These are phyloP conservation scores for Aleiodes sp. DNA, from an alignment of 1,140 invertebrate genomes.

Conservation along the genomic window DNA sequence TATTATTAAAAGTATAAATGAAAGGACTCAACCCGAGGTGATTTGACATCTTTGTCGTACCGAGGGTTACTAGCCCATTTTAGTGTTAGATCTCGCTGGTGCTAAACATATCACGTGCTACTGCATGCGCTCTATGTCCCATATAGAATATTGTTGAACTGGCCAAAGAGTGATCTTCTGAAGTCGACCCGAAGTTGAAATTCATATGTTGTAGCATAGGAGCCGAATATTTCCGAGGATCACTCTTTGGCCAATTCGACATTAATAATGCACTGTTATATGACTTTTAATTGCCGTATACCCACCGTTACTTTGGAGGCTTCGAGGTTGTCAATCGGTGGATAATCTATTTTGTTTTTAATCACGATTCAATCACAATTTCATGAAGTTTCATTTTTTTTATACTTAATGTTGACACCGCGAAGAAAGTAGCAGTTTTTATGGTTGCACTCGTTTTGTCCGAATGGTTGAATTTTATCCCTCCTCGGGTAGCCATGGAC, in stretches of 20 bases:
- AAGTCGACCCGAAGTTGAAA: no score
- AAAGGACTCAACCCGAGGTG: no score
- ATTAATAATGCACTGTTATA: background rate
- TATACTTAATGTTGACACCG: background rate
- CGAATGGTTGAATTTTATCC: background rate
- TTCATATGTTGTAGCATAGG: no score
- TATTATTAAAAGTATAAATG: background rate
- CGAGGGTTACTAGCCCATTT: conserved; percentile 11
- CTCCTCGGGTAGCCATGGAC: background rate
- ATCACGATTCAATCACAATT: background rate
- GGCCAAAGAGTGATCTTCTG: no score
- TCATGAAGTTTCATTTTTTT: background rate
- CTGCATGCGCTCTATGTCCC: background rate
- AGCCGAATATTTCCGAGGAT: no score
- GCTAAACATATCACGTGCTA: background rate
- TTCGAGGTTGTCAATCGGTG: background rate
- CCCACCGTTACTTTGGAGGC: background rate
- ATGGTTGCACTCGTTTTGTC: background rate
- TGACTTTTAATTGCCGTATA: background rate
- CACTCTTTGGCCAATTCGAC: no score
- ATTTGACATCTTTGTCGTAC: no score
- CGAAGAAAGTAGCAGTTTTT: background rate
- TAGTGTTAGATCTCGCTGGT: conserved; percentile 30
- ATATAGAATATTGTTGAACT: no score
- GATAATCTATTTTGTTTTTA: background rate